Evolutionary conservation across 2,797 vertebrate species (phyloP).

Genomic region (Telmatherina bonti): DNA sequence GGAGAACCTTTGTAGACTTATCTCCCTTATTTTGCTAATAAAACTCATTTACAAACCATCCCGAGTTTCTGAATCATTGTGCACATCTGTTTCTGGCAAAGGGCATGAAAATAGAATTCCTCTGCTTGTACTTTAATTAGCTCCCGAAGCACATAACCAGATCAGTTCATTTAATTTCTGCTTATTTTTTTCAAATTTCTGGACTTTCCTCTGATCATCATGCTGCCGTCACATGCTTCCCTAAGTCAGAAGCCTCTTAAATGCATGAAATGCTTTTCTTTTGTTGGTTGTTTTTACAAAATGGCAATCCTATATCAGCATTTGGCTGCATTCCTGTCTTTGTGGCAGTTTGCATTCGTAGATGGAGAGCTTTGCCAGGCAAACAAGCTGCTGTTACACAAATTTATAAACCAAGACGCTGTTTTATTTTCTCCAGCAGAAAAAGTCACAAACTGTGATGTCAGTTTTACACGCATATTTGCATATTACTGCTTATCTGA

Average conservation of each 20-base stretch:
- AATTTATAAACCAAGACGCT: constrained; percentile 1
- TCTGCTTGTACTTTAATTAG: neutral
- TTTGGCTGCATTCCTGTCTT: neutral
- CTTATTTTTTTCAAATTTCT: neutral
- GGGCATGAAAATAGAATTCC: no score
- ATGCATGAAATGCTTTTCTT: neutral
- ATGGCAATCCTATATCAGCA: neutral
- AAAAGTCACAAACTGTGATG: constrained; percentile 24
- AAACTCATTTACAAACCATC: constrained; percentile 82
- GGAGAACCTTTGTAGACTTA: constrained; percentile 85
- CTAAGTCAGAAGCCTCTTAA: neutral
- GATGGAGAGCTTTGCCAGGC: neutral
- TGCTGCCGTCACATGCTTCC: neutral
- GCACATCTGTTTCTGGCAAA: neutral
- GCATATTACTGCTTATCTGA: constrained; percentile 7
- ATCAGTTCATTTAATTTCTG: neutral
- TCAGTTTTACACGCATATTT: constrained; percentile 19
- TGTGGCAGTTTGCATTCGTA: neutral
- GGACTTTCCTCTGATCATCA: neutral
- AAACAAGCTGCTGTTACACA: neutral
- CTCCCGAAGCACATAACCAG: neutral
- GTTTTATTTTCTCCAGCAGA: constrained; percentile 22
- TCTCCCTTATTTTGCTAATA: constrained; percentile 90
- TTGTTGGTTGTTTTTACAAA: neutral
- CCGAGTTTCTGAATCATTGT: constrained; percentile 8